phyloP scores from a whole-genome alignment of 2,113 vertebrate genomes.

The Hystrix cristata region DNA sequence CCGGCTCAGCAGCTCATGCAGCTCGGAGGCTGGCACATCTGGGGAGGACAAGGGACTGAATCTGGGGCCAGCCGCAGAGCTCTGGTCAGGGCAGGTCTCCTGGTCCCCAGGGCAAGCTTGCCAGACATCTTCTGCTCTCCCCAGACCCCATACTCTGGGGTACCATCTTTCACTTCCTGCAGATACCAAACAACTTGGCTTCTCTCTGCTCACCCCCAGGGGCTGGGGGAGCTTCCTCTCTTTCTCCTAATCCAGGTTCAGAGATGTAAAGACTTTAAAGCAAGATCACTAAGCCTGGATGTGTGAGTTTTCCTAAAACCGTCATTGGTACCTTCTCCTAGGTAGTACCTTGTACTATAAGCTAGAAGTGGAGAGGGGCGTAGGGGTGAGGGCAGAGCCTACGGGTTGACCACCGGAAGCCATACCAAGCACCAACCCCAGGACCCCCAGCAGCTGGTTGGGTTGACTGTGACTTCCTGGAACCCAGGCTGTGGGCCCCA shows the following conservation, averaged over 20 bases:
- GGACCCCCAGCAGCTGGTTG: neutral
- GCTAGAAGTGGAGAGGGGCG: neutral
- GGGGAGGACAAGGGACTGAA: neutral
- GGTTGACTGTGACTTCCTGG: constrained; percentile 39
- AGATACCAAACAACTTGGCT: neutral
- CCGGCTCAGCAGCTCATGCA: constrained; percentile 96
- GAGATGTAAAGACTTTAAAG: neutral
- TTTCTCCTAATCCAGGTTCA: neutral
- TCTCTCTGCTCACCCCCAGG: neutral
- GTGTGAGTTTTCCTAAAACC: neutral
- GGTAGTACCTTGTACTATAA: neutral
- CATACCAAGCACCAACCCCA: neutral
- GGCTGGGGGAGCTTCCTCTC: neutral
- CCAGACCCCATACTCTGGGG: neutral
- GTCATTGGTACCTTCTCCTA: neutral
- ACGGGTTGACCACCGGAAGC: neutral
- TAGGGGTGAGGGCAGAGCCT: neutral
- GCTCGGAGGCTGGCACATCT: constrained; percentile 94
- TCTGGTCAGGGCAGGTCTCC: neutral
- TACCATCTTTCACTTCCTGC: neutral
- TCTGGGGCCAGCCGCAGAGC: neutral
- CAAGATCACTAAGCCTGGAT: neutral
- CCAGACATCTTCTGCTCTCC: neutral
- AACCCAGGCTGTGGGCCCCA: constrained; percentile 60
- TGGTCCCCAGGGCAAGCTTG: neutral